Conservation (phyloP, 1,140 invertebrate species). For the Drosophila melanica region DNA sequence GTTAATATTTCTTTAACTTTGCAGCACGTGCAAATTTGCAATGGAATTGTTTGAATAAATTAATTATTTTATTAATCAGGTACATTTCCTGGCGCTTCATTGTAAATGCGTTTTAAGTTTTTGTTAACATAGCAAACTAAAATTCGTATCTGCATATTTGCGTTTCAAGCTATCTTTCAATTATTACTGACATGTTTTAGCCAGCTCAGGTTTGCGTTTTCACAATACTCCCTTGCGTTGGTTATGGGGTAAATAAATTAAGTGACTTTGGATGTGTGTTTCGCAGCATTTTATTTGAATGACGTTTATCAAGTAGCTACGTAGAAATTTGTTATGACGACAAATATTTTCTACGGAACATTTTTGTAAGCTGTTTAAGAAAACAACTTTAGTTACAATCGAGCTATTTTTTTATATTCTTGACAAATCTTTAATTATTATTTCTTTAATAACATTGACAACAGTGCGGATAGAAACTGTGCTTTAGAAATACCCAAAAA, state of each 20-base stretch:
- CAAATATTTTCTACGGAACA: background rate
- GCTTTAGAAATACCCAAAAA: too few relatives aligned
- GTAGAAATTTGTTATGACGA: background rate
- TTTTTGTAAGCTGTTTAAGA: too few relatives aligned
- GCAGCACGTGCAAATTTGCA: conserved; percentile 18
- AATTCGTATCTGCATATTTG: conserved; percentile 27
- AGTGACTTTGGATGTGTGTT: conserved; percentile 2
- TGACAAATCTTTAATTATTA: too few relatives aligned
- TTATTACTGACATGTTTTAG: conserved; percentile 32
- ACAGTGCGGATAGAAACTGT: too few relatives aligned
- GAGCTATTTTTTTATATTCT: too few relatives aligned
- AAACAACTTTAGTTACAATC: background rate
- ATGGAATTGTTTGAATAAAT: background rate
- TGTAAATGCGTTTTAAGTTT: conserved; percentile 16
- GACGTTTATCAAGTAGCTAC: conserved; percentile 5
- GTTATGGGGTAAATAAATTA: conserved; percentile 20
- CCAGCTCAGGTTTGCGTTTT: background rate
- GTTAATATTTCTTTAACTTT: background rate
- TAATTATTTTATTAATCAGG: background rate
- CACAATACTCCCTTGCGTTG: conserved; percentile 3
- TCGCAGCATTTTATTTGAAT: conserved; percentile 8
- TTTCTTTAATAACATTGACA: too few relatives aligned
- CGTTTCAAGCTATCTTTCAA: conserved; percentile 27
- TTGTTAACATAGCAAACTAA: conserved; percentile 8
- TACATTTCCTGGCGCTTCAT: background rate